Base-by-base conservation (phyloP, 2,888 invertebrate species). In the Plutella xylostella region DNA sequence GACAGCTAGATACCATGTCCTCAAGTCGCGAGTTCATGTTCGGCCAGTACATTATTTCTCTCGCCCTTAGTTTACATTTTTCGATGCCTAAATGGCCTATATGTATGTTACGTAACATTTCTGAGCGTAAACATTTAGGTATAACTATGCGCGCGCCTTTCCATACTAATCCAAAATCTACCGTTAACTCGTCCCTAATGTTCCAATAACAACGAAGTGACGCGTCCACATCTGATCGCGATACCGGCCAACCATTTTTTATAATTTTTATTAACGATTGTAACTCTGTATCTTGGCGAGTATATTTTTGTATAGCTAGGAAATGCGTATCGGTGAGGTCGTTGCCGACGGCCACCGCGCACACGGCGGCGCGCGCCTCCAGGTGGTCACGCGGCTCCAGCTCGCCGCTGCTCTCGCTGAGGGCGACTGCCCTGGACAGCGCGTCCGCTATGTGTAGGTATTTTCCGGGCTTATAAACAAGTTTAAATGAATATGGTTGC, bases 1-100 rank as follows among this genome's bases (percentile, higher is more conserved):
- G 49, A 37, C 53, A 55, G 17, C 46, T 30, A 14, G 41, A 49
- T 15, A 34, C 30, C 33, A 41, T 44, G 43, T 53, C 48, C 9
- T 49, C 22, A 42, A 53, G 22, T 14, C 53, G 49, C 6, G 45
- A 25, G 17, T 42, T 50, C n/a, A 55, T 50, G 38, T 49, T 46
- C 2, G 55, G 54, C 54, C 54, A 54, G 45, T 45, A 55, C 38
- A 53, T 48, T 19, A 47, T 45, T 45, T 53, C 53, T 4, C 48
- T 17, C 1, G 52, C 50, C 14, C 51, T 44, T 18, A 52, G 31
- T 30, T 47, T 47, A 20, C 49, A 50, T 45, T 53, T 55, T 38
- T 51, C 54, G 3, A 51, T 12, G 1, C 55, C 51, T 11, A 52
- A 20, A 43, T 55, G 51, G 9, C 52, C 49, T 17, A 45, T 20